phyloP scores from a whole-genome alignment of 2,888 invertebrate species.

The Plagiodera versicolora region DNA sequence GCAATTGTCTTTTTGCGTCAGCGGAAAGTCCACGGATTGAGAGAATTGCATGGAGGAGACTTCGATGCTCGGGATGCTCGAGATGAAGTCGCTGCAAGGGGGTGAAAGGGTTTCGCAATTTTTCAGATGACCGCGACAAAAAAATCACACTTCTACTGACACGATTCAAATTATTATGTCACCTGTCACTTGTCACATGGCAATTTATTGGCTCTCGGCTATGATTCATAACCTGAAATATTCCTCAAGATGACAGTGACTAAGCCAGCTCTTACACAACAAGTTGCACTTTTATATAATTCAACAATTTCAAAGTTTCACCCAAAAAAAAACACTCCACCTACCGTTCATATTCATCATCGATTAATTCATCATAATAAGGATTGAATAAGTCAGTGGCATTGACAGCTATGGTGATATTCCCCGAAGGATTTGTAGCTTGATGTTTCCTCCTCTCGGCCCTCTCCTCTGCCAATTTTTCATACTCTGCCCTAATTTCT shows the following conservation, averaged over 20 bases:
- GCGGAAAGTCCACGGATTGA: constrained; percentile 91
- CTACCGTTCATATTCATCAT: constrained; percentile 51
- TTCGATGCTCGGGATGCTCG: constrained; percentile 73
- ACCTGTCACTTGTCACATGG: too few relatives aligned
- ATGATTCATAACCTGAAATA: too few relatives aligned
- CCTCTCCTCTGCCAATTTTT: constrained; percentile 79
- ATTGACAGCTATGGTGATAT: constrained; percentile 83
- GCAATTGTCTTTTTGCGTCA: constrained; percentile 83
- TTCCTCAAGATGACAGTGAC: too few relatives aligned
- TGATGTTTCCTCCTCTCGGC: constrained; percentile 88
- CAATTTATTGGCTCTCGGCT: too few relatives aligned
- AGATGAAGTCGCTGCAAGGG: constrained; percentile 36
- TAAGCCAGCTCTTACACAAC: too few relatives aligned
- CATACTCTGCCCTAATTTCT: constrained; percentile 96
- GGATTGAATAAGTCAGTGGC: constrained; percentile 93
- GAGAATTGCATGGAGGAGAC: constrained; percentile 91
- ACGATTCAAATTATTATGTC: too few relatives aligned
- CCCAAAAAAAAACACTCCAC: too few relatives aligned
- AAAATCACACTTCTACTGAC: too few relatives aligned
- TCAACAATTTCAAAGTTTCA: too few relatives aligned
- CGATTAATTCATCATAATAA: constrained; percentile 67
- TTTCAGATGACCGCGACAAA: too few relatives aligned
- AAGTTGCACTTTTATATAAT: too few relatives aligned
- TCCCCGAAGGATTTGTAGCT: constrained; percentile 89
- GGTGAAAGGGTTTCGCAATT: too few relatives aligned